A percentile compares a stretch with the other conserved stretches of the same genome.
Evolutionary conservation across 2,888 invertebrate genomes (phyloP).

Genomic region (Synergus gifuensis): DNA sequence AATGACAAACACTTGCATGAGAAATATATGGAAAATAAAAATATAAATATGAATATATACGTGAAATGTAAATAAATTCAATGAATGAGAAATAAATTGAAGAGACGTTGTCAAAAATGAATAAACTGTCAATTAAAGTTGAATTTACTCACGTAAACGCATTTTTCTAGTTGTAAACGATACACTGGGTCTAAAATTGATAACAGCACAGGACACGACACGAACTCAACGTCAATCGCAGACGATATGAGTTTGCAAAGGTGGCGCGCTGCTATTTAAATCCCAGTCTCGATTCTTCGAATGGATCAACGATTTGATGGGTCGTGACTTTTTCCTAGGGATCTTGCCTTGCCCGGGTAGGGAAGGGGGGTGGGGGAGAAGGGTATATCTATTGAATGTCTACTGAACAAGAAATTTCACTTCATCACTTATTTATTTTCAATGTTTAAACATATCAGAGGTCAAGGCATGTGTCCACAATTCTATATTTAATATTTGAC

Average conservation of each 20-base stretch:
- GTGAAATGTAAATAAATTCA: neutral
- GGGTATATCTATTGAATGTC: neutral
- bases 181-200: constrained; percentile 7
- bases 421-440: constrained; percentile 2
- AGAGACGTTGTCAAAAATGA: neutral
- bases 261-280: constrained; percentile 32
- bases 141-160: constrained; percentile 30
- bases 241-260: constrained; percentile 37
- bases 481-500: neutral
- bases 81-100: neutral
- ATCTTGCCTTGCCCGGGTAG: neutral
- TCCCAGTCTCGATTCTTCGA: neutral
- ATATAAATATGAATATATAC: neutral
- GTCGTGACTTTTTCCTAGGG: constrained; percentile 1
- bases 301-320: constrained; percentile 34
- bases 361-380: neutral
- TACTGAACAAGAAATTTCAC: neutral
- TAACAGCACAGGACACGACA: neutral
- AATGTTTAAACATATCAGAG: neutral
- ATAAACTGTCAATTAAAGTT: neutral
- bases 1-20: neutral
- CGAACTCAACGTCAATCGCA: constrained; percentile 16
- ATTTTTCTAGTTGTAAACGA: neutral
- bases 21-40: neutral
- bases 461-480: constrained; percentile 23